A percentile compares a stretch with the other conserved stretches of the same genome.
Conservation (phyloP, 2,113 vertebrate genomes). For the Sterrhoptilus dennistouni region DNA sequence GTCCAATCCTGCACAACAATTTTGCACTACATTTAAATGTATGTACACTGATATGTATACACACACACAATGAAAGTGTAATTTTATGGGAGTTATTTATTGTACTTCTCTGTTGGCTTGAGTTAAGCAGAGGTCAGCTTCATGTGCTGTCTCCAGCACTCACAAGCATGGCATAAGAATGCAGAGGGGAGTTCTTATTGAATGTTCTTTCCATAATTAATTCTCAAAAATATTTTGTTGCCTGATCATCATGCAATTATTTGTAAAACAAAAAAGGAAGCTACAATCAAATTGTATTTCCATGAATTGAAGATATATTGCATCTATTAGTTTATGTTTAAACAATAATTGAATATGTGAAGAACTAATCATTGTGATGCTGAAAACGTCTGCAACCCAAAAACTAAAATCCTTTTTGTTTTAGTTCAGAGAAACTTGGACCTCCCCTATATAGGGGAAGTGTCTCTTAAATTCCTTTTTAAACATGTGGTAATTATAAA, state of each 20-base stretch:
- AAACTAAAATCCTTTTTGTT: neutral
- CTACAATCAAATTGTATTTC: conserved; percentile 24
- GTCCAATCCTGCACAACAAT: neutral
- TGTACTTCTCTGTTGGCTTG: neutral
- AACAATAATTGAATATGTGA: conserved; percentile 56
- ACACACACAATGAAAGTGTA: neutral
- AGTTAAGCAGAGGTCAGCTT: neutral
- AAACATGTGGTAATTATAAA: neutral
- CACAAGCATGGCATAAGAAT: neutral
- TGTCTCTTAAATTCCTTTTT: neutral
- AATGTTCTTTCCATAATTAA: neutral
- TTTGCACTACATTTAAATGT: too few species aligned
- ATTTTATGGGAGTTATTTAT: neutral
- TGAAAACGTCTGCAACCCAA: conserved; percentile 37
- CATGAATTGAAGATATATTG: conserved; percentile 16
- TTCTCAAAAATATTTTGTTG: neutral
- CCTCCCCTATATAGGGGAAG: neutral
- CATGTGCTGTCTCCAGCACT: neutral
- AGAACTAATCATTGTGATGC: conserved; percentile 40
- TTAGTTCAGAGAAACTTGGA: conserved; percentile 15
- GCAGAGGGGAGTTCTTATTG: neutral
- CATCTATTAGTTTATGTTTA: conserved; percentile 59
- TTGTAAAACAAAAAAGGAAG: neutral
- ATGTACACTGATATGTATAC: neutral
- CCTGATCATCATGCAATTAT: neutral